phyloP scores from a whole-genome alignment of 1,140 invertebrate genomes.

The Rhyzopertha dominica region DNA sequence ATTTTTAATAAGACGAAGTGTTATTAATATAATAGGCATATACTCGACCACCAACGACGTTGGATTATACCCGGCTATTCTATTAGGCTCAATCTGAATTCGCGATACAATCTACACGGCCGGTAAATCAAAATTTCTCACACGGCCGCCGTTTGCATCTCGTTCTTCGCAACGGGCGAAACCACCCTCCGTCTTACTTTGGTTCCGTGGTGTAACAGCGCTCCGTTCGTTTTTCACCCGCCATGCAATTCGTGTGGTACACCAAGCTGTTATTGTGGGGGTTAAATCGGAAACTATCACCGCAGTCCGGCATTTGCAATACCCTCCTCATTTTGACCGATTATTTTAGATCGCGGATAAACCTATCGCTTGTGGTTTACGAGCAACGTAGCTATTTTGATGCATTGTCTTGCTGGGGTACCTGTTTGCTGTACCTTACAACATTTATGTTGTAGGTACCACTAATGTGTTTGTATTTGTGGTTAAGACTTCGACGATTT shows the following conservation, averaged over 20 bases:
- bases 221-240: background rate
- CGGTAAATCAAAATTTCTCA: conserved; percentile 24
- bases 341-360: no score
- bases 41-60: conserved; percentile 38
- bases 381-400: no score
- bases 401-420: no score
- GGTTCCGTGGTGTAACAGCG: background rate
- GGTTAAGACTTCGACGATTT: no score
- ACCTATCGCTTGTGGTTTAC: no score
- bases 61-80: conserved; percentile 30
- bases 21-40: conserved; percentile 43
- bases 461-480: no score
- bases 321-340: no score
- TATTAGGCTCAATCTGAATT: conserved; percentile 34
- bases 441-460: no score
- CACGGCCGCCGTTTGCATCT: conserved; percentile 14
- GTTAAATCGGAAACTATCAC: conserved; percentile 11
- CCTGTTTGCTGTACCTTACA: no score
- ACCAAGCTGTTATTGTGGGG: conserved; percentile 3
- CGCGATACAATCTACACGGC: conserved; percentile 29
- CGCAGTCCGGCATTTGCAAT: background rate
- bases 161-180: conserved; percentile 17
- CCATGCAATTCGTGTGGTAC: conserved; percentile 2
- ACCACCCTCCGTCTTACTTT: conserved; percentile 11
- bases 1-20: conserved; percentile 41